These are phyloP conservation scores for Drosophila melanogaster DNA, from an alignment of 1,140 invertebrate species.

Conservation along the genomic window DNA sequence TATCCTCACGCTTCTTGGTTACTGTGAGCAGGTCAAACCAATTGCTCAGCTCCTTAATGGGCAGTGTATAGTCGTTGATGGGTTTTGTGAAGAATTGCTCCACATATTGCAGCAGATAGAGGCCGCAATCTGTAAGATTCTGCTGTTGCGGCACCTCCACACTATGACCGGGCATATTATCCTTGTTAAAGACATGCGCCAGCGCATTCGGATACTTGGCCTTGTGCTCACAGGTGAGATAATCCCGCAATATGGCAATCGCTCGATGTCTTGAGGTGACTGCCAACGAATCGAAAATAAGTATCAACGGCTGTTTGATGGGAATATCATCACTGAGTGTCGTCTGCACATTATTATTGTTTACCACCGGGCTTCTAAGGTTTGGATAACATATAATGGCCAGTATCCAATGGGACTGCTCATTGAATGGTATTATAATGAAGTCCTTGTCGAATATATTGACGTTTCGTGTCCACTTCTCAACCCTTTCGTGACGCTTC, in stretches of 20 bases:
- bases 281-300: conserved; percentile 97
- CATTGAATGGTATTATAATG: conserved; percentile 98
- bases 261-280: conserved; percentile 92
- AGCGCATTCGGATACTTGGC: conserved; percentile 87
- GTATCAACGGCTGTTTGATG: conserved; percentile 90
- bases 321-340: not conserved
- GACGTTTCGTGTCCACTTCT: conserved; percentile 98
- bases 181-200: conserved; percentile 88
- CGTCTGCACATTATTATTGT: conserved; percentile 85
- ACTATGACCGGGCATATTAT: conserved; percentile 92
- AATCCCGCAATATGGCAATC: conserved; percentile 94
- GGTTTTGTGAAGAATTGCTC: conserved; percentile 96
- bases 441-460: conserved; percentile 99
- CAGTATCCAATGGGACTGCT: conserved; percentile 98
- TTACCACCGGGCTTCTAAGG: conserved; percentile 86
- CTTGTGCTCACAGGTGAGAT: conserved; percentile 95
- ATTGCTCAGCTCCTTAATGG: conserved; percentile 89
- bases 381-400: conserved; percentile 98
- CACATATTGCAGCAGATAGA: conserved; percentile 97
- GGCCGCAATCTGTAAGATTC: conserved; percentile 98
- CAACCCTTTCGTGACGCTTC: conserved; percentile 94
- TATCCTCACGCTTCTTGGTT: conserved; percentile 91
- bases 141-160: conserved; percentile 98
- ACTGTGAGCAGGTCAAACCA: conserved; percentile 93
- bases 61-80: conserved; percentile 90